These are phyloP conservation scores for Patella caerulea DNA, from an alignment of 2,888 invertebrate genomes.

Conservation along the genomic window DNA sequence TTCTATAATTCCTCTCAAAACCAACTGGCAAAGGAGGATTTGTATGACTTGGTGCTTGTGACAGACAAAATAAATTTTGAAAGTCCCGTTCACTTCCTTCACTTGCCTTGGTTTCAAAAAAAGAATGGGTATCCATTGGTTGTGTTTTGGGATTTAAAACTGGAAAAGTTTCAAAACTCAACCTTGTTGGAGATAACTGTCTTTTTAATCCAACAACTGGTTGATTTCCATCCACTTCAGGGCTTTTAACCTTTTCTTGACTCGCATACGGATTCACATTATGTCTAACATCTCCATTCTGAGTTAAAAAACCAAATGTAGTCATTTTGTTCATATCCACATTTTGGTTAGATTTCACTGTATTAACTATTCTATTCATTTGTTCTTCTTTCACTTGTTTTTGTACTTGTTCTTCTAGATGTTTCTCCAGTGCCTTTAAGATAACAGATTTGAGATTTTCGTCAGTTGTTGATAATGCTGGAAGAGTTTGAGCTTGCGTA, in stretches of 20 bases:
- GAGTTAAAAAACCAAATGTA: no score
- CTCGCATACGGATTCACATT: no score
- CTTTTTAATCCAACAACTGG: not conserved
- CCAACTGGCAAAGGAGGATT: not conserved
- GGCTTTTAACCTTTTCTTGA: not conserved
- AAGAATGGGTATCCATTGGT: not conserved
- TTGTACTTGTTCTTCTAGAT: not conserved
- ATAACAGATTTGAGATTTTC: no score
- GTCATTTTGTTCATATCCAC: not conserved
- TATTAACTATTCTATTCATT: not conserved
- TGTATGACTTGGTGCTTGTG: not conserved
- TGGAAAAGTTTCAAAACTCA: not conserved
- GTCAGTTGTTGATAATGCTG: no score
- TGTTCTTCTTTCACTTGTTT: conserved; percentile 5
- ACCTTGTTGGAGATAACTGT: not conserved
- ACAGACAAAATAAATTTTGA: not conserved
- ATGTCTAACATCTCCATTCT: no score
- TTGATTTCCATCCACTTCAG: not conserved
- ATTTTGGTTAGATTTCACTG: not conserved
- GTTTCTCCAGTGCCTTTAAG: not conserved
- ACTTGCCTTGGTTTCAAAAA: not conserved
- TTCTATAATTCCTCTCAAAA: not conserved
- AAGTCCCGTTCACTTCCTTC: not conserved
- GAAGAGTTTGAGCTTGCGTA: no score
- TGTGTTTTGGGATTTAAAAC: not conserved